Conservation (phyloP, 1,140 invertebrate species). For the Lanistes nyassanus region DNA sequence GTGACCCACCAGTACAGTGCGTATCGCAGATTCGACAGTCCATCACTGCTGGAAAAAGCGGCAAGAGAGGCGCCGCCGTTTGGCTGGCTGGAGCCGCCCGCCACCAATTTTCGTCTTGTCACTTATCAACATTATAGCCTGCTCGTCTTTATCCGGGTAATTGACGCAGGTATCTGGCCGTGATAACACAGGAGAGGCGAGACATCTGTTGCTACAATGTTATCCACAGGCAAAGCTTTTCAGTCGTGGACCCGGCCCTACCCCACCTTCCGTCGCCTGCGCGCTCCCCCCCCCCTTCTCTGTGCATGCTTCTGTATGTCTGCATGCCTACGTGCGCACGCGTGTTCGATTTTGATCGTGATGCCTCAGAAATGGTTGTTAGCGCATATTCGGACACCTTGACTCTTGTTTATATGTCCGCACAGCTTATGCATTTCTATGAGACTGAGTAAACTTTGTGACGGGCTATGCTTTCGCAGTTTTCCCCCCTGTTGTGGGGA, state of each 20-base stretch:
- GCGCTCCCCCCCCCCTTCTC: not conserved
- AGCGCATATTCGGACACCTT: too few relatives aligned
- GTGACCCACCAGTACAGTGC: not conserved
- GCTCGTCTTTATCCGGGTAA: not conserved
- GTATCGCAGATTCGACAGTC: not conserved
- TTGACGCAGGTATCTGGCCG: not conserved
- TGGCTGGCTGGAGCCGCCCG: not conserved
- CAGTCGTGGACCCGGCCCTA: not conserved
- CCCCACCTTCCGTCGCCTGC: not conserved
- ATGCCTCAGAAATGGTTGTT: too few relatives aligned
- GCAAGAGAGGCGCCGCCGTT: too few relatives aligned
- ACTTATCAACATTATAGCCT: conserved; percentile 9
- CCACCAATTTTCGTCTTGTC: conserved; percentile 5
- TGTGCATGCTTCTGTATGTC: too few relatives aligned
- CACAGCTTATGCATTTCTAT: too few relatives aligned
- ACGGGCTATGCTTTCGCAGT: too few relatives aligned
- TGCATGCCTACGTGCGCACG: too few relatives aligned
- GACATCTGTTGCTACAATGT: not conserved
- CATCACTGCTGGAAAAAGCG: not conserved
- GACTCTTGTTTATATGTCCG: too few relatives aligned
- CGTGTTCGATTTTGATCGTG: too few relatives aligned
- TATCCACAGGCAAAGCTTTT: not conserved
- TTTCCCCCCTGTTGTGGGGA: too few relatives aligned
- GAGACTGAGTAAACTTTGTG: too few relatives aligned
- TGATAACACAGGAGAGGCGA: not conserved